Conservation (phyloP, 2,797 vertebrate species). For the Netta rufina region DNA sequence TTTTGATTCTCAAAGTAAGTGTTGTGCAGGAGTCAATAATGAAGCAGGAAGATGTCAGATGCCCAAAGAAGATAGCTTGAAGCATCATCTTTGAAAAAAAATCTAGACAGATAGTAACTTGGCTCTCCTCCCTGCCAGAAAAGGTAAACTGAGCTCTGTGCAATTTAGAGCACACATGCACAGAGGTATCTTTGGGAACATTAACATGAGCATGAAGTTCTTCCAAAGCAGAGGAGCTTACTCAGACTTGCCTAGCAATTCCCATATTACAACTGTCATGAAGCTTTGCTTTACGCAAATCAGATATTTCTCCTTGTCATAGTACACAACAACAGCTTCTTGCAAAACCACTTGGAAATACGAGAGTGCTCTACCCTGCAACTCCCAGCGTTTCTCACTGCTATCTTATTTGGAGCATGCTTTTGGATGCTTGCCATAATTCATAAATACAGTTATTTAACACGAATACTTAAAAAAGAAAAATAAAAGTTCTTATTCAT, state of each 20-base stretch:
- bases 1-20: slow-evolving; percentile 42
- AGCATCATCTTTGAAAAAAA: slow-evolving; percentile 43
- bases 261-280: neutral
- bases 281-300: neutral
- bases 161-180: neutral
- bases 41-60: slow-evolving; percentile 34
- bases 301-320: neutral
- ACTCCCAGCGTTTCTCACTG: neutral
- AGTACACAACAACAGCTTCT: slow-evolving; percentile 11
- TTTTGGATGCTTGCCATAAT: neutral
- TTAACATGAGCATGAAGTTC: neutral
- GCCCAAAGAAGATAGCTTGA: slow-evolving; percentile 19
- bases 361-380: neutral
- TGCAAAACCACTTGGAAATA: slow-evolving; percentile 28
- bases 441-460: neutral
- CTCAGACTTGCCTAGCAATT: neutral
- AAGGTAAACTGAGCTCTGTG: neutral
- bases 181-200: neutral
- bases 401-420: neutral
- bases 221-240: neutral
- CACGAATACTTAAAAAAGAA: neutral
- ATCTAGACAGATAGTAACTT: slow-evolving; percentile 13
- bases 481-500: neutral
- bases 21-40: slow-evolving; percentile 13
- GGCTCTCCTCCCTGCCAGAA: slow-evolving; percentile 8